phyloP scores from a whole-genome alignment of 2,797 vertebrate species.

The Danio albolineatus region DNA sequence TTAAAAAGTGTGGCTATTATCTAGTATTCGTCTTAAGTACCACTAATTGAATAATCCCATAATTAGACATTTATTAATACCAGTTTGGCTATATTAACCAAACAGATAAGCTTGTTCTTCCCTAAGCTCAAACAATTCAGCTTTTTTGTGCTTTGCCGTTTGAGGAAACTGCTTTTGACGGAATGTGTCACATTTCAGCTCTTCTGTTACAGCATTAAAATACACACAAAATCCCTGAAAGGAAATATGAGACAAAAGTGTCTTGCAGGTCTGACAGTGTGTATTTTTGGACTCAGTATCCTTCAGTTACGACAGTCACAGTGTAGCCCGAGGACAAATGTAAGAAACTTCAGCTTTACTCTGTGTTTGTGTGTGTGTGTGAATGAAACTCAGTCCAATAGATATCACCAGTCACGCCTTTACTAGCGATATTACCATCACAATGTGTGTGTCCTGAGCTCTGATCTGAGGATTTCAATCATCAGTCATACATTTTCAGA shows the following conservation, averaged over 20 bases:
- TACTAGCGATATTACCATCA: constrained; percentile 35
- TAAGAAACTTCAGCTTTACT: background rate
- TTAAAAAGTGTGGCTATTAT: background rate
- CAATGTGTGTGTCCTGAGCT: constrained; percentile 23
- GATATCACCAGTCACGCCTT: constrained; percentile 30
- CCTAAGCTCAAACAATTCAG: background rate
- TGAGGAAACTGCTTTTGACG: constrained; percentile 1
- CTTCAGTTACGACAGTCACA: constrained; percentile 17
- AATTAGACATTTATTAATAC: background rate
- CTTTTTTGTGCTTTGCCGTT: background rate
- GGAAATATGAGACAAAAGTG: constrained; percentile 33
- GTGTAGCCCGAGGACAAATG: constrained; percentile 22
- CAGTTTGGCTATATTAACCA: background rate
- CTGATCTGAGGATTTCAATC: constrained; percentile 27
- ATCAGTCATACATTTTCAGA: constrained; percentile 1
- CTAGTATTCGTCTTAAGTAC: background rate
- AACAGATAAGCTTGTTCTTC: background rate
- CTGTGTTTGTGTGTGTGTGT: constrained; percentile 24
- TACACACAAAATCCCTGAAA: background rate
- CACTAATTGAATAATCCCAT: background rate
- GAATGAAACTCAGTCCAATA: constrained; percentile 38
- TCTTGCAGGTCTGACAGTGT: constrained; percentile 20
- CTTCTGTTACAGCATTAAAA: constrained; percentile 5
- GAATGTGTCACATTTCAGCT: constrained; percentile 1
- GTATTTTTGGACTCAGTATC: background rate